These are phyloP conservation scores for Lepidotrigona ventralis DNA, from an alignment of 1,140 invertebrate species.

Conservation along the genomic window DNA sequence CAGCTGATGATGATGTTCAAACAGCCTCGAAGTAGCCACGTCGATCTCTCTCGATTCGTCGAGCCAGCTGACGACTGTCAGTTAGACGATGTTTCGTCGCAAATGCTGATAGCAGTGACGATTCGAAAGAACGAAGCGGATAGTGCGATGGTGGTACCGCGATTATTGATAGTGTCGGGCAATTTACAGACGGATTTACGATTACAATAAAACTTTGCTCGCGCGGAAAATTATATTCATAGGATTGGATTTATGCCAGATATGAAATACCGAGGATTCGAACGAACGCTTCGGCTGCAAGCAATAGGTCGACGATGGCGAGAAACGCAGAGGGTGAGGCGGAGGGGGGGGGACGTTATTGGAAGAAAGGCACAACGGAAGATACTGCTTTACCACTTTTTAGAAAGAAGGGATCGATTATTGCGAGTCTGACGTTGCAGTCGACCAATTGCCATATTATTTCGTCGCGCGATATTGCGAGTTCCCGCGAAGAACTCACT, in stretches of 20 bases:
- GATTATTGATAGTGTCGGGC: conserved; percentile 75
- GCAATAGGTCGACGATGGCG: conserved; percentile 34
- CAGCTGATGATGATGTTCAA: too few relatives aligned
- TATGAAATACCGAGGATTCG: conserved; percentile 75
- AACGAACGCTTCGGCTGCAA: conserved; percentile 25
- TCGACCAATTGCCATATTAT: conserved; percentile 53
- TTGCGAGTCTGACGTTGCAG: conserved; percentile 49
- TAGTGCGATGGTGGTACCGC: conserved; percentile 42
- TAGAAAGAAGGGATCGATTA: conserved; percentile 55
- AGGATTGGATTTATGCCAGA: conserved; percentile 79
- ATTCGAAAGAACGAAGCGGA: neutral
- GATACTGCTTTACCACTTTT: conserved; percentile 42
- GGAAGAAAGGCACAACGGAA: conserved; percentile 28
- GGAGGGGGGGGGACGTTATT: conserved; percentile 8
- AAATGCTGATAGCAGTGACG: neutral
- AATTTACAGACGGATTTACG: conserved; percentile 79
- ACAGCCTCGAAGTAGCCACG: neutral
- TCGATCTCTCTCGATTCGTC: neutral
- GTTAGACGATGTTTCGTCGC: neutral
- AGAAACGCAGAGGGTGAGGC: conserved; percentile 11
- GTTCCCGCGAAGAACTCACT: too few relatives aligned
- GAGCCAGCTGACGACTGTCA: neutral
- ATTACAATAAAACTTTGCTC: conserved; percentile 79
- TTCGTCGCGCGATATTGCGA: conserved; percentile 40
- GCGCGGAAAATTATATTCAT: conserved; percentile 79